A percentile compares a stretch with the other conserved stretches of the same genome.
These are phyloP conservation scores for Drosophila neotestacea DNA, from an alignment of 2,888 invertebrate species.

Conservation along the genomic window DNA sequence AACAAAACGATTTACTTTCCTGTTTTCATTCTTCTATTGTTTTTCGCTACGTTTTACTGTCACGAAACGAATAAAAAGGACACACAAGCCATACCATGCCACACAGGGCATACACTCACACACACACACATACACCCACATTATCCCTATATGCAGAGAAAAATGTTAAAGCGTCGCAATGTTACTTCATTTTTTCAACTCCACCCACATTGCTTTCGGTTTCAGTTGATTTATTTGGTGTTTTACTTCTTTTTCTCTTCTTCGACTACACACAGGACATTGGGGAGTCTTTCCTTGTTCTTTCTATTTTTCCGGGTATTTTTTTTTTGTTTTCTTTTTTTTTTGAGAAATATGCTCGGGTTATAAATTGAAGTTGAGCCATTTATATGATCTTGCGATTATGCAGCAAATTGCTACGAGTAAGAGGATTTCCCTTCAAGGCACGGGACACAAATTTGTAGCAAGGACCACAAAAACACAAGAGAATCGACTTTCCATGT, in stretches of 20 bases:
- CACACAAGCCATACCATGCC: constrained; percentile 18
- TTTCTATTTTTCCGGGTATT: not conserved
- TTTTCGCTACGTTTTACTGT: constrained; percentile 56
- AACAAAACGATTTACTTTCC: constrained; percentile 40
- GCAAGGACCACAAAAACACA: not conserved
- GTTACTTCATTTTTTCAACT: constrained; percentile 29
- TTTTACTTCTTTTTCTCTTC: constrained; percentile 35
- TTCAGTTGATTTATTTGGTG: constrained; percentile 76
- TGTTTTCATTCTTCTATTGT: constrained; percentile 41
- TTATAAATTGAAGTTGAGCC: constrained; percentile 78
- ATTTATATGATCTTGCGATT: constrained; percentile 76
- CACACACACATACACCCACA: constrained; percentile 25
- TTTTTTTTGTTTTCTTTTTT: constrained; percentile 1
- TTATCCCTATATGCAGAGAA: constrained; percentile 30
- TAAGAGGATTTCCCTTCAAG: constrained; percentile 21
- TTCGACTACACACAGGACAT: constrained; percentile 52
- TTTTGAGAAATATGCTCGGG: constrained; percentile 65
- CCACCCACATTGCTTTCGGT: constrained; percentile 61
- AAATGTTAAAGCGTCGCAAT: constrained; percentile 63
- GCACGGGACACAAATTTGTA: constrained; percentile 21
- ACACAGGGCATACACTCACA: constrained; percentile 20
- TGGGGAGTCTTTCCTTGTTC: constrained; percentile 37
- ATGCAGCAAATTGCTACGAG: constrained; percentile 69
- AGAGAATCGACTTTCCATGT: not conserved
- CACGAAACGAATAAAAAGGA: constrained; percentile 62